phyloP scores from a whole-genome alignment of 2,888 invertebrate genomes.

The Aelia acuminata region DNA sequence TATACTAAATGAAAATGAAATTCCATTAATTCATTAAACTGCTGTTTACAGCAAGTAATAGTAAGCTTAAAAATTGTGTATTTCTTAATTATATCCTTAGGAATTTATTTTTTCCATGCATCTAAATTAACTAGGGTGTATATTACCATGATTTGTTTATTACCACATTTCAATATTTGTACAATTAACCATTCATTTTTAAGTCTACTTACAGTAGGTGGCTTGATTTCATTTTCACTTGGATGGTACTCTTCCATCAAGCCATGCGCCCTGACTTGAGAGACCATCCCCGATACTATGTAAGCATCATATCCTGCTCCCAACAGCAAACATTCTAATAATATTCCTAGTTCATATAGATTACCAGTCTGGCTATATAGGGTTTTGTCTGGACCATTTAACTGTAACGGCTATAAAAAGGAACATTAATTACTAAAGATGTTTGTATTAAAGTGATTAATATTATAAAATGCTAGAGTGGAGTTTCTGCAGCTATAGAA shows the following conservation, averaged over 20 bases:
- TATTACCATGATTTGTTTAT: too few species aligned
- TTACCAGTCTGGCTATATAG: neutral
- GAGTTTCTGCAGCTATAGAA: too few species aligned
- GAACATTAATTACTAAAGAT: neutral
- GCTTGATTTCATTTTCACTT: neutral
- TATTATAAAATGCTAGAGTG: too few species aligned
- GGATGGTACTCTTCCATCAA: neutral
- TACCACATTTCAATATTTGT: too few species aligned
- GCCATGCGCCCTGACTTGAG: neutral
- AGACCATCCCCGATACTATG: conserved; percentile 16
- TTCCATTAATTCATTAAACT: too few species aligned
- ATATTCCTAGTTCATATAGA: neutral
- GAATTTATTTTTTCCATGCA: too few species aligned
- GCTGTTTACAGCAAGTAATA: too few species aligned
- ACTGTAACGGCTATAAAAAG: neutral
- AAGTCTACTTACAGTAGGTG: neutral
- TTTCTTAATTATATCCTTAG: too few species aligned
- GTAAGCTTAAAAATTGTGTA: too few species aligned
- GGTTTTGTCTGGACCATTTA: conserved; percentile 31
- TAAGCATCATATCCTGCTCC: conserved; percentile 30
- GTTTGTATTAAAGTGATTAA: neutral
- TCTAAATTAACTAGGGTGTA: too few species aligned
- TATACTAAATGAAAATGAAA: too few species aligned
- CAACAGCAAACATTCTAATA: conserved; percentile 33
- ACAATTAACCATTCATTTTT: too few species aligned